These are phyloP conservation scores for Drosophila putrida DNA, from an alignment of 2,888 invertebrate genomes.

Conservation along the genomic window DNA sequence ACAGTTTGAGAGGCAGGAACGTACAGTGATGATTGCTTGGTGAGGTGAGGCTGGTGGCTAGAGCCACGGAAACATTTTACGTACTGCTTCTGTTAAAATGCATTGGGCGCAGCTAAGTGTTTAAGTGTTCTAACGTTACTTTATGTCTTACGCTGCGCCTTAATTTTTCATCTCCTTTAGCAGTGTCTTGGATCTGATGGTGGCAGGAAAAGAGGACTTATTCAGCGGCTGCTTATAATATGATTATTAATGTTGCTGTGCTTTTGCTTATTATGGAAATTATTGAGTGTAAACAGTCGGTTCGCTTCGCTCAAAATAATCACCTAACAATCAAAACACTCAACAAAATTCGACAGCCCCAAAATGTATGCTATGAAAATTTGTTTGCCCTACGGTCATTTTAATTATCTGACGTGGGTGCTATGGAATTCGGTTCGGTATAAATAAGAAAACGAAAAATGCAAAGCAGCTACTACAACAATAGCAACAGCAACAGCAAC, in stretches of 20 bases:
- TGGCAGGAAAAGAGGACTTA: background rate
- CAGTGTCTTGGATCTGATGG: background rate
- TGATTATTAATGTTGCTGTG: constrained; percentile 64
- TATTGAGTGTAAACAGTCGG: constrained; percentile 56
- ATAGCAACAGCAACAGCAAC: constrained; percentile 4
- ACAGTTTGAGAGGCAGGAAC: background rate
- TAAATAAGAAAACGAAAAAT: constrained; percentile 50
- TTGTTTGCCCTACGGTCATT: constrained; percentile 47
- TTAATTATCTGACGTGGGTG: constrained; percentile 66
- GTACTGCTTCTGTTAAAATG: constrained; percentile 28
- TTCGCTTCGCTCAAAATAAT: constrained; percentile 40
- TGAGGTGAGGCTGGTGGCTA: background rate
- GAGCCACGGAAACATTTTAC: background rate
- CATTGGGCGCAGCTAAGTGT: constrained; percentile 66
- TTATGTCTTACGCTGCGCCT: constrained; percentile 44
- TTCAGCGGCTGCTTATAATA: constrained; percentile 55
- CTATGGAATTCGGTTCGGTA: constrained; percentile 18
- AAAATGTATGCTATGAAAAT: constrained; percentile 46
- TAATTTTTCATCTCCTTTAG: constrained; percentile 26
- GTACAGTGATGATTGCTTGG: constrained; percentile 20
- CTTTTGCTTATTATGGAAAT: constrained; percentile 62
- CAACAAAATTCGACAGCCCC: constrained; percentile 13
- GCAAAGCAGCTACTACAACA: constrained; percentile 45
- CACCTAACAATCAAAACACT: constrained; percentile 51
- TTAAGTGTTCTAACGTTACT: constrained; percentile 77